A percentile compares a stretch with the other conserved stretches of the same genome.
These are phyloP conservation scores for Acipenser oxyrinchus DNA, from an alignment of 2,797 vertebrate genomes.

Conservation along the genomic window DNA sequence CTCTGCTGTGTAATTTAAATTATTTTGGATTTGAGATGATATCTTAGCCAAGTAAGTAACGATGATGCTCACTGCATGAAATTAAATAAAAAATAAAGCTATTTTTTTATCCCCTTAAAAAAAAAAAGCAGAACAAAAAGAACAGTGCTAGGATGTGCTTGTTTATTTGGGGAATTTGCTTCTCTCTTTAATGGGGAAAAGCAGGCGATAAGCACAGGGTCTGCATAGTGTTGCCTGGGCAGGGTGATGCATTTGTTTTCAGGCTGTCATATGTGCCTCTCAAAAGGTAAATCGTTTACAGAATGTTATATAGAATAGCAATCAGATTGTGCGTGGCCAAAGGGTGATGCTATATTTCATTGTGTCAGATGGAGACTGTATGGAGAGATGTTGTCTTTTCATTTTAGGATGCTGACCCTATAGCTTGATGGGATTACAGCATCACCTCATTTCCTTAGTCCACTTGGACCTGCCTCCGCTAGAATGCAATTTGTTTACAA, in stretches of 20 bases:
- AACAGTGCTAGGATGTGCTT: conserved; percentile 23
- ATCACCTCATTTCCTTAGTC: conserved; percentile 14
- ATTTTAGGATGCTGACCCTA: conserved; percentile 16
- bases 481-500: conserved; percentile 21
- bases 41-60: conserved; percentile 78
- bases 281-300: conserved; percentile 36
- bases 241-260: conserved; percentile 33
- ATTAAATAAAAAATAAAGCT: conserved; percentile 28
- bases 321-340: conserved; percentile 18
- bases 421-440: conserved; percentile 23
- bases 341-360: conserved; percentile 24
- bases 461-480: conserved; percentile 17
- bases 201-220: neutral
- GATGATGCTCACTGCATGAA: conserved; percentile 40
- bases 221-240: conserved; percentile 9
- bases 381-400: conserved; percentile 10
- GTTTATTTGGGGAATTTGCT: conserved; percentile 45
- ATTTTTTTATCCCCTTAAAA: conserved; percentile 27
- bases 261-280: conserved; percentile 34
- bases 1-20: conserved; percentile 56
- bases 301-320: conserved; percentile 36
- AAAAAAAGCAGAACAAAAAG: neutral
- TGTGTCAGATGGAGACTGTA: conserved; percentile 9
- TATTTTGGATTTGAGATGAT: conserved; percentile 56
- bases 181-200: conserved; percentile 25